These are phyloP conservation scores for Steinernema carpocapsae DNA, from an alignment of 2,888 invertebrate genomes.

Conservation along the genomic window DNA sequence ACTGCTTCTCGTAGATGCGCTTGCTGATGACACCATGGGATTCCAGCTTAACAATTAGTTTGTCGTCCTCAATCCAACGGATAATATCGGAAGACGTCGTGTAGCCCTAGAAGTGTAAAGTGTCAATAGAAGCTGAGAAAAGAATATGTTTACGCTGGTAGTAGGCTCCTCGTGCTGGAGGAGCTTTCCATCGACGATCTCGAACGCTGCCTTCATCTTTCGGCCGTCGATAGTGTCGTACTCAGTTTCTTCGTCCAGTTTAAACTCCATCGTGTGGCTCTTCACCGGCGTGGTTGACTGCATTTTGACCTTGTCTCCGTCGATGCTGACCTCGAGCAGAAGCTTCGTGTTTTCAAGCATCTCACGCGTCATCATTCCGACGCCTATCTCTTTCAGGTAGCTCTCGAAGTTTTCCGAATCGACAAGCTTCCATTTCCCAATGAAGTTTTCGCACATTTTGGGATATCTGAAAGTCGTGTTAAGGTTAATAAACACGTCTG, in stretches of 20 bases:
- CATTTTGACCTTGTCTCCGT: slow-evolving; percentile 52
- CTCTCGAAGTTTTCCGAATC: slow-evolving; percentile 58
- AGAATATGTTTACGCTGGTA: too few relatives aligned
- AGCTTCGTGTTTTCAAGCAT: slow-evolving; percentile 58
- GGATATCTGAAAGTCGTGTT: too few relatives aligned
- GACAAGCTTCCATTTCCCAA: slow-evolving; percentile 53
- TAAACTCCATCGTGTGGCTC: slow-evolving; percentile 44
- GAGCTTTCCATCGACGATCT: slow-evolving; percentile 52
- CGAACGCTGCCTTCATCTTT: slow-evolving; percentile 48
- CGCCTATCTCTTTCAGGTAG: slow-evolving; percentile 60
- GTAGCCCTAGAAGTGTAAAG: slow-evolving; percentile 42
- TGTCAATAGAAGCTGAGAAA: too few relatives aligned
- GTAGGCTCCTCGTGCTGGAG: slow-evolving; percentile 52
- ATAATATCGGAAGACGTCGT: slow-evolving; percentile 51
- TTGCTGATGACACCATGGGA: slow-evolving; percentile 43
- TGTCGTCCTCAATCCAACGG: slow-evolving; percentile 52
- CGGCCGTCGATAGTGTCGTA: slow-evolving; percentile 53
- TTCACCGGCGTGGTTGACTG: slow-evolving; percentile 57
- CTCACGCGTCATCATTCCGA: slow-evolving; percentile 55
- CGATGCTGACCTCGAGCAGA: slow-evolving; percentile 45
- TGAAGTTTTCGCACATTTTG: slow-evolving; percentile 38
- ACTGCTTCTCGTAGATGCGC: slow-evolving; percentile 27
- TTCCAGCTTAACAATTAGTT: slow-evolving; percentile 47
- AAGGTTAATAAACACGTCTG: too few relatives aligned
- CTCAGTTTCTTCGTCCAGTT: slow-evolving; percentile 35